These are phyloP conservation scores for Diglossa cyanea DNA, from an alignment of 2,797 vertebrate species.

Conservation along the genomic window DNA sequence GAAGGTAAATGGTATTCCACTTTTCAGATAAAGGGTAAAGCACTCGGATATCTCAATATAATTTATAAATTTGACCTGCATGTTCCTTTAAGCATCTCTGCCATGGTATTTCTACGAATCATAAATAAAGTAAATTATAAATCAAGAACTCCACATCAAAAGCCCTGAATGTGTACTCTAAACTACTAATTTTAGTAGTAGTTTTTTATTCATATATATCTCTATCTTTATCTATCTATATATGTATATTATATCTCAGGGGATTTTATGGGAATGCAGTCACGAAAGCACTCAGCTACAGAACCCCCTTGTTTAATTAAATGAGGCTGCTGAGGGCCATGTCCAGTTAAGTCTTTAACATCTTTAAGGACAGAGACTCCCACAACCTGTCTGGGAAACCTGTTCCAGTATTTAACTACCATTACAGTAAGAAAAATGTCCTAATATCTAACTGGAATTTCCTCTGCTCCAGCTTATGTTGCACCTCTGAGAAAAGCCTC, in stretches of 20 bases:
- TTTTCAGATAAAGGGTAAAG: neutral
- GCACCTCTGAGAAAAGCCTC: neutral
- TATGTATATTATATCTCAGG: neutral
- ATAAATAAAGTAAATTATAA: neutral
- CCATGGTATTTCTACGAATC: neutral
- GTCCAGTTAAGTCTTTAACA: neutral
- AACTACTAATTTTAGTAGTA: neutral
- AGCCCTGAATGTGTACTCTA: neutral
- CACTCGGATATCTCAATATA: neutral
- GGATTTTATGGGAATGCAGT: neutral
- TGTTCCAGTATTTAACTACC: neutral
- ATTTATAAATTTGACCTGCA: neutral
- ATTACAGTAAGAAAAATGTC: accelerated
- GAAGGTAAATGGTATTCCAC: neutral
- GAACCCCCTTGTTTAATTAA: neutral
- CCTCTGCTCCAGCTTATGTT: neutral
- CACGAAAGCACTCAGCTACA: neutral
- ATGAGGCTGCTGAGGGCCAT: neutral
- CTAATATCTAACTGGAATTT: neutral
- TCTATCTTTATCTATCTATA: neutral
- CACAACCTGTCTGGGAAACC: neutral
- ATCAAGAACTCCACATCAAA: neutral
- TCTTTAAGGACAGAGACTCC: neutral
- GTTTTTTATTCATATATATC: neutral
- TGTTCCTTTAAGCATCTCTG: neutral